Evolutionary conservation across 2,797 vertebrate genomes (phyloP).

Genomic region (Hydrocynus forskahlii): DNA sequence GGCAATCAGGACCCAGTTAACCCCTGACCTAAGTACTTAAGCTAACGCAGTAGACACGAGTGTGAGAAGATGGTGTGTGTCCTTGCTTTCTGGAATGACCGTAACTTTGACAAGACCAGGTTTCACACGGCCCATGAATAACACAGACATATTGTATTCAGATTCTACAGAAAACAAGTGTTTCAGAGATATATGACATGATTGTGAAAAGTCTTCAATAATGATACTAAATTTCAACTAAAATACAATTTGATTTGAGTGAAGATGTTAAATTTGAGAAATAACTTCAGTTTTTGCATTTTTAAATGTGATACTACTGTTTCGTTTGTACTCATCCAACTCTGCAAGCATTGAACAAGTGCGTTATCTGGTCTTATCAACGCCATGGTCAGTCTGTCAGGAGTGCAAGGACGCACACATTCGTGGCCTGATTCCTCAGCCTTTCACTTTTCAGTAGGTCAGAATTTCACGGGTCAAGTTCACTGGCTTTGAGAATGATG

Average conservation of each 20-base stretch:
- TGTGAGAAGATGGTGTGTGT: constrained; percentile 50
- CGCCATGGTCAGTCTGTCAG: too few relatives aligned
- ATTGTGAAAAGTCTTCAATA: too few relatives aligned
- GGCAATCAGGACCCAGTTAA: constrained; percentile 46
- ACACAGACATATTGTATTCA: background rate
- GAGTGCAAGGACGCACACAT: background rate
- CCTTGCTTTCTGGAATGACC: constrained; percentile 57
- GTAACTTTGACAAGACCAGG: constrained; percentile 58
- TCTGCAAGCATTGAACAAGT: too few relatives aligned
- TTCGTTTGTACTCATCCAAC: too few relatives aligned
- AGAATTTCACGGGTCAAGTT: constrained; percentile 41
- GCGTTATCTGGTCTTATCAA: too few relatives aligned
- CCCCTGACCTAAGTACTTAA: constrained; percentile 42
- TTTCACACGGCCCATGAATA: too few relatives aligned
- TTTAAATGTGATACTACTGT: too few relatives aligned
- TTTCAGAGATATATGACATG: too few relatives aligned
- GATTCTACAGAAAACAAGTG: constrained; percentile 2
- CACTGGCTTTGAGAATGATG: constrained; percentile 21
- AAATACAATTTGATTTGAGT: too few relatives aligned
- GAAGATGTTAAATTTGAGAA: too few relatives aligned
- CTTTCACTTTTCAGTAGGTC: constrained; percentile 29
- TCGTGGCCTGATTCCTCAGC: background rate
- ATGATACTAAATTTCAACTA: too few relatives aligned
- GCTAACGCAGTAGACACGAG: constrained; percentile 28
- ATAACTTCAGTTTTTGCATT: too few relatives aligned